Evolutionary conservation across 2,888 invertebrate genomes (phyloP).

Genomic region (Heliconius cydno): DNA sequence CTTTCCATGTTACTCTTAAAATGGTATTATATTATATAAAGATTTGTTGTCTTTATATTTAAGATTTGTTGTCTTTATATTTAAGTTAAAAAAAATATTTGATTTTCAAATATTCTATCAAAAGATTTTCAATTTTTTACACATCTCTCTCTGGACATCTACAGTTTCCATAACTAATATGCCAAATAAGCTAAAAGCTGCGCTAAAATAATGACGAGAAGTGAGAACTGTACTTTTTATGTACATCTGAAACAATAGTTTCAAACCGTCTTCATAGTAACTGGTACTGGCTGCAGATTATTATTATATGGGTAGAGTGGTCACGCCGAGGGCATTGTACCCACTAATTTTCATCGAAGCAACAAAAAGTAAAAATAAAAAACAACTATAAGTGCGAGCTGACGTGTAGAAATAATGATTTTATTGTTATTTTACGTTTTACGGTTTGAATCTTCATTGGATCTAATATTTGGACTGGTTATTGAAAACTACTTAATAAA

Average conservation of each 20-base stretch:
- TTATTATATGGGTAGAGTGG: constrained; percentile 52
- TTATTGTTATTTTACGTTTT: constrained; percentile 22
- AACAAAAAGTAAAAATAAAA: constrained; percentile 54
- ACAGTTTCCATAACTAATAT: no score
- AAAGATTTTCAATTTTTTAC: no score
- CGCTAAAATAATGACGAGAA: neutral
- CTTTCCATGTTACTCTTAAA: no score
- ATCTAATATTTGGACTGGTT: neutral
- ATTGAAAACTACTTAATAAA: neutral
- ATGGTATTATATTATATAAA: no score
- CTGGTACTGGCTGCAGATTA: constrained; percentile 38
- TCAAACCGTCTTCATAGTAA: constrained; percentile 31
- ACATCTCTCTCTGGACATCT: no score
- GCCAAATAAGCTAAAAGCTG: neutral
- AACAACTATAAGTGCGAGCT: constrained; percentile 23
- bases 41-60: no score
- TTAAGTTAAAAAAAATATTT: no score
- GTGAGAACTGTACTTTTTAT: constrained; percentile 36
- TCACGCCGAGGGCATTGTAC: constrained; percentile 49
- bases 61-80: no score
- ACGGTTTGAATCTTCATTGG: neutral
- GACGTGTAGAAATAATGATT: constrained; percentile 23
- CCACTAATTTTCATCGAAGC: constrained; percentile 58
- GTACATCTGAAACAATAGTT: constrained; percentile 33
- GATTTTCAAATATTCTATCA: no score